Evolutionary conservation across 1,140 invertebrate genomes (phyloP).

Genomic region (Neelides sp.): DNA sequence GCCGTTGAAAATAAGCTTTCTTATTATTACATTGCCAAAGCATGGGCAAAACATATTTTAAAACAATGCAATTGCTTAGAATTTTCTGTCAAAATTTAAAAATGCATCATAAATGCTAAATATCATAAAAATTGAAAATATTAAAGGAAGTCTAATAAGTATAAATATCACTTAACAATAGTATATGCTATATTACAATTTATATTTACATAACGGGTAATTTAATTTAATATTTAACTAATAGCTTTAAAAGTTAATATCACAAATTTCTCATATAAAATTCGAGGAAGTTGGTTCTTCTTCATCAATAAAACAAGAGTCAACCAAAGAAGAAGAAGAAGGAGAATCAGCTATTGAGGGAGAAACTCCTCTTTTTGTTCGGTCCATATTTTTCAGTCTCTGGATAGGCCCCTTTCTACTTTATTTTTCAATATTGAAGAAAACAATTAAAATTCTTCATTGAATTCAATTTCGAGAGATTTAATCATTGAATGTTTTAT

Average conservation of each 20-base stretch:
- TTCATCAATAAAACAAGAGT: conserved; percentile 3
- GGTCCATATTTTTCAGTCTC: conserved; percentile 12
- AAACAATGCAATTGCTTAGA: too few species aligned
- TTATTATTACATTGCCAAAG: too few species aligned
- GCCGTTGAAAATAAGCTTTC: too few species aligned
- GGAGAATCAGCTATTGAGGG: conserved; percentile 5
- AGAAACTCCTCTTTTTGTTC: conserved; percentile 9
- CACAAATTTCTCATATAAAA: background rate
- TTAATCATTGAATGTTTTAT: background rate
- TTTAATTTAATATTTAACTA: too few species aligned
- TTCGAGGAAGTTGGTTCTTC: conserved; percentile 5
- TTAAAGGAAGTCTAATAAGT: too few species aligned
- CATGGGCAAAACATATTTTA: too few species aligned
- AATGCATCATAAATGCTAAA: too few species aligned
- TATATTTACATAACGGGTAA: too few species aligned
- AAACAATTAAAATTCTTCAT: background rate
- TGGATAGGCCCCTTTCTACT: conserved; percentile 17
- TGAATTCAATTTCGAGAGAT: background rate
- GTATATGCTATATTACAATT: too few species aligned
- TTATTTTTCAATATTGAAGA: conserved; percentile 1
- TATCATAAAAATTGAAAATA: too few species aligned
- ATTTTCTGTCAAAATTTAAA: too few species aligned
- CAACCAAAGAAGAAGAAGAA: conserved; percentile 14
- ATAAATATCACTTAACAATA: too few species aligned
- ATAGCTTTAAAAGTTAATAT: background rate